A percentile compares a stretch with the other conserved stretches of the same genome.
Evolutionary conservation across 92 coral and sea anemone species (phyloP).

Genomic region (Siderastrea radians): DNA sequence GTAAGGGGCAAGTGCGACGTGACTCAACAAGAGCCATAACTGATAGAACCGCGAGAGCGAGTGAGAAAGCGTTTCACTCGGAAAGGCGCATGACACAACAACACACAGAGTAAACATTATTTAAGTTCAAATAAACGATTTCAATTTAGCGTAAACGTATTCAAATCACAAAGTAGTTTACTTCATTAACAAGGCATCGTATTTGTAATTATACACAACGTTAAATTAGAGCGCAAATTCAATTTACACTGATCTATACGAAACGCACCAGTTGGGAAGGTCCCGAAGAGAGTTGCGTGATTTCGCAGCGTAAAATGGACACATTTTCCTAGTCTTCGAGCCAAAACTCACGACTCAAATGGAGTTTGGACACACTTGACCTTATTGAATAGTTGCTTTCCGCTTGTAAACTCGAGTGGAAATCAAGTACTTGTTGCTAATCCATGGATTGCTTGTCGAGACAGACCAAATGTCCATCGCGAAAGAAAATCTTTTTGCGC

Average conservation of each 20-base stretch:
- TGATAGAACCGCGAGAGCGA: not conserved
- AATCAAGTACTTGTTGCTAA: constrained; percentile 10
- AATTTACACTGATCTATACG: not conserved
- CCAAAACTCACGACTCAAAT: not conserved
- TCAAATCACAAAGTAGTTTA: constrained; percentile 15
- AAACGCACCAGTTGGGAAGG: no score
- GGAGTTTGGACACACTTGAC: constrained; percentile 35
- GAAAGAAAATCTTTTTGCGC: not conserved
- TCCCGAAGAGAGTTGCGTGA: not conserved
- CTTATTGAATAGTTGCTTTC: constrained; percentile 4
- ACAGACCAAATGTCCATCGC: not conserved
- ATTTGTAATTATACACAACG: not conserved
- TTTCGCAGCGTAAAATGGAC: not conserved
- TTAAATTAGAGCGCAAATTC: constrained; percentile 1
- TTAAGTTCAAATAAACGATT: constrained; percentile 29
- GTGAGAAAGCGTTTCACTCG: not conserved
- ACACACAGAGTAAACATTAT: constrained; percentile 10
- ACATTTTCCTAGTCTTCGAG: not conserved
- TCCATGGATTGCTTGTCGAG: not conserved
- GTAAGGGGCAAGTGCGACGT: not conserved
- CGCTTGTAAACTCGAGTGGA: constrained; percentile 16
- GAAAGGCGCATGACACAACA: not conserved
- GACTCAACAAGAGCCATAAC: not conserved
- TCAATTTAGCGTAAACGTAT: constrained; percentile 28
- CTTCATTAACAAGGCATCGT: constrained; percentile 24